phyloP scores from a whole-genome alignment of 2,797 vertebrate genomes.

The Halcyon smyrnensis region DNA sequence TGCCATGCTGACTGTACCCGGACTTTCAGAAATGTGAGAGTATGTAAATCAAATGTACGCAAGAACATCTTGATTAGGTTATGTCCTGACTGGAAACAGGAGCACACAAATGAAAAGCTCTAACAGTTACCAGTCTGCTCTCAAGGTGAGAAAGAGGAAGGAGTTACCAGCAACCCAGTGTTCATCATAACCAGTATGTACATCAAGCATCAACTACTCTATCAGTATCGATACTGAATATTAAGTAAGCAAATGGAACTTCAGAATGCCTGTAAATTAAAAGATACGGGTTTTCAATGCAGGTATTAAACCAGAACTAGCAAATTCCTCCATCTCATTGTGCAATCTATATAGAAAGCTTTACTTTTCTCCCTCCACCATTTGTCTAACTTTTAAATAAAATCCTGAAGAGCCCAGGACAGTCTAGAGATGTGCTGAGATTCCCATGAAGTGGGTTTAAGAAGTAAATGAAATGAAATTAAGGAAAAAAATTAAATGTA shows the following conservation, averaged over 20 bases:
- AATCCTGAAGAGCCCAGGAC: not conserved
- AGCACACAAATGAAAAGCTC: not conserved
- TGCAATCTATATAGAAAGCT: not conserved
- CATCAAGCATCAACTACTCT: not conserved
- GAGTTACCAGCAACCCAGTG: not conserved
- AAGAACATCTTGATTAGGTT: not conserved
- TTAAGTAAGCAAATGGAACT: not conserved
- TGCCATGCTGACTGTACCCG: not conserved
- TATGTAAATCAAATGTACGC: not conserved
- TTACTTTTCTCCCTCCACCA: not conserved
- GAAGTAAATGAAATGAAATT: slow-evolving; percentile 6
- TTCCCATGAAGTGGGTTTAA: not conserved
- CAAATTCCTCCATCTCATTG: not conserved
- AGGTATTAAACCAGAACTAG: not conserved
- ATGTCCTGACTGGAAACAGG: not conserved
- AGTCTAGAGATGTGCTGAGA: not conserved
- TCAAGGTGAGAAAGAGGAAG: not conserved
- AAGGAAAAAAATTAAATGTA: not conserved
- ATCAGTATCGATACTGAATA: not conserved
- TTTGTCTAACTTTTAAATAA: not conserved
- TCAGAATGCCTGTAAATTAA: not conserved
- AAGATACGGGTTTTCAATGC: not conserved
- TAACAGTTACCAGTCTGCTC: not conserved
- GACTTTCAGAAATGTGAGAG: not conserved
- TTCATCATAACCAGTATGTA: not conserved